These are phyloP conservation scores for Oligia fasciuncula DNA, from an alignment of 2,888 invertebrate species.

Conservation along the genomic window DNA sequence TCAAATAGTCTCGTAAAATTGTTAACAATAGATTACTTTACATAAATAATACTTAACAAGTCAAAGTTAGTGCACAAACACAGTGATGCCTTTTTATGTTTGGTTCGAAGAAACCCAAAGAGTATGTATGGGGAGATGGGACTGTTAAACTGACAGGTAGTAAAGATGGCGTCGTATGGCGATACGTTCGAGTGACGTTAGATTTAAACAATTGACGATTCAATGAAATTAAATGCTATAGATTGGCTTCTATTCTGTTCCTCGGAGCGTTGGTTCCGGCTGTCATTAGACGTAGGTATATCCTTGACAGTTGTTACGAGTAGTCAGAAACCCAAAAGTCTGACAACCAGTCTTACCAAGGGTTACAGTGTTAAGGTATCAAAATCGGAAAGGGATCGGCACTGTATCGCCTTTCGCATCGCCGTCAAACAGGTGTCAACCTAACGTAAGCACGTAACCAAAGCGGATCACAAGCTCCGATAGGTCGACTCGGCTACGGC, in stretches of 20 bases:
- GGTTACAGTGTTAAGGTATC: no score
- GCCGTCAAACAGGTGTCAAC: no score
- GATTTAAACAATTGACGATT: background rate
- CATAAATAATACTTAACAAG: conserved; percentile 64
- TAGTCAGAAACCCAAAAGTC: background rate
- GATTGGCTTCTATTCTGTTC: background rate
- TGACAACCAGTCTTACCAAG: background rate
- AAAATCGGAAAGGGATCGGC: no score
- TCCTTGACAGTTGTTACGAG: background rate
- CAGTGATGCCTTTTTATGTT: conserved; percentile 56
- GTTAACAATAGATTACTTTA: conserved; percentile 64
- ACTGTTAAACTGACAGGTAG: conserved; percentile 10
- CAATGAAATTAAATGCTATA: background rate
- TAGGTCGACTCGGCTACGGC: no score
- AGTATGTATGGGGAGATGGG: conserved; percentile 34
- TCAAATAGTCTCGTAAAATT: conserved; percentile 57
- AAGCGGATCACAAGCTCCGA: no score
- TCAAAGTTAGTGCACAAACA: conserved; percentile 56
- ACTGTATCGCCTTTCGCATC: no score
- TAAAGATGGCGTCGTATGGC: conserved; percentile 12
- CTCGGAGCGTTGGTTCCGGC: background rate
- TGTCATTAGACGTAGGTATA: background rate
- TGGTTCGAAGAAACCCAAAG: conserved; percentile 57
- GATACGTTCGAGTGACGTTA: background rate
- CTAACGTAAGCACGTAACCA: no score